Evolutionary conservation across 2,797 vertebrate species (phyloP).

Genomic region (Halcyon leucocephala): DNA sequence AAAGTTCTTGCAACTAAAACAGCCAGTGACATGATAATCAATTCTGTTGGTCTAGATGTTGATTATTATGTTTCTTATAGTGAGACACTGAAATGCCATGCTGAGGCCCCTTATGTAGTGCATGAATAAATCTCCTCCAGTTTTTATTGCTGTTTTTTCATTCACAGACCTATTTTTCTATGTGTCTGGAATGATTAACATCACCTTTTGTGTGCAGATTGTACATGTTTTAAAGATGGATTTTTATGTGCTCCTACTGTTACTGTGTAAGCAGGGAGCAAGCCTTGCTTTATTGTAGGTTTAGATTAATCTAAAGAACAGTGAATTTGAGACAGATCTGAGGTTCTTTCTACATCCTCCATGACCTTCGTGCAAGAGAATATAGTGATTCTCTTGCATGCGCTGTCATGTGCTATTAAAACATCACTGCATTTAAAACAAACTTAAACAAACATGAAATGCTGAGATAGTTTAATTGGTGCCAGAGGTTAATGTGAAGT

Average conservation of each 20-base stretch:
- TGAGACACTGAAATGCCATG: neutral
- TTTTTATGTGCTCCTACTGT: neutral
- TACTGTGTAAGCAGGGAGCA: neutral
- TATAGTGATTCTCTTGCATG: neutral
- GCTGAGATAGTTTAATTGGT: conserved; percentile 4
- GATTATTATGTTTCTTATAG: neutral
- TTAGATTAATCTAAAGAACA: neutral
- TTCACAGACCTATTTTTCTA: neutral
- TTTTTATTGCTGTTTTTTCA: neutral
- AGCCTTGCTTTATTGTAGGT: neutral
- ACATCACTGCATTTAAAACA: neutral
- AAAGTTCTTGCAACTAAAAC: neutral
- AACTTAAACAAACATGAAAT: conserved; percentile 13
- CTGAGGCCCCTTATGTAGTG: neutral
- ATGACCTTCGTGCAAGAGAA: neutral
- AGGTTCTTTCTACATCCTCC: neutral
- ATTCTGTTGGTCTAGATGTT: neutral
- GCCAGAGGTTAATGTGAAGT: conserved; percentile 6
- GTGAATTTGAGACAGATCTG: neutral
- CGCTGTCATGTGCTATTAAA: neutral
- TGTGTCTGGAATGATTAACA: neutral
- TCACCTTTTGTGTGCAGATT: neutral
- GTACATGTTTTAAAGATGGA: neutral
- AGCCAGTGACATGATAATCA: neutral
- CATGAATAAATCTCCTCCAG: neutral